Conservation (phyloP, 1,140 invertebrate genomes). For the Orchesella cincta region DNA sequence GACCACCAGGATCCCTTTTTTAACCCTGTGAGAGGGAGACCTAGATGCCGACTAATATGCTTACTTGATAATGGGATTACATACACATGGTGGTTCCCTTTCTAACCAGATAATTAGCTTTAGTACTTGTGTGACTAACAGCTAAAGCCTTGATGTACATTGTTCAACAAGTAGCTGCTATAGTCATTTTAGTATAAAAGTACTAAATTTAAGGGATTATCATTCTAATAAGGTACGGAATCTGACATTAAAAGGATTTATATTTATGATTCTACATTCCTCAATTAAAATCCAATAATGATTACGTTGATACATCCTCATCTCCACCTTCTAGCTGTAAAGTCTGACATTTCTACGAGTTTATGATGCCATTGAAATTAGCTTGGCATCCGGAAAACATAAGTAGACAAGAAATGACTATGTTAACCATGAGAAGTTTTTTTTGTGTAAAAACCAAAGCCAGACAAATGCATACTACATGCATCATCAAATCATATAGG, state of each 20-base stretch:
- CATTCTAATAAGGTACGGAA: neutral
- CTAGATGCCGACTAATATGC: neutral
- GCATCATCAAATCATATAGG: no score
- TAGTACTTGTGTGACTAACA: no score
- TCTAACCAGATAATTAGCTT: no score
- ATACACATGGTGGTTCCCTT: no score
- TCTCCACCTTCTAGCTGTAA: neutral
- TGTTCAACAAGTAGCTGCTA: no score
- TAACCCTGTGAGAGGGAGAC: constrained; percentile 37
- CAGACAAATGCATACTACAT: no score
- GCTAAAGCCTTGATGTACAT: no score
- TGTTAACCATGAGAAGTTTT: neutral
- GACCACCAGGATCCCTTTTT: neutral
- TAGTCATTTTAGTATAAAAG: no score
- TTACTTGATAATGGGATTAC: no score
- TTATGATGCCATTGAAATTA: neutral
- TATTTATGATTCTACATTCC: neutral
- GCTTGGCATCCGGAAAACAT: neutral
- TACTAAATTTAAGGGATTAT: no score
- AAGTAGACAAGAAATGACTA: neutral
- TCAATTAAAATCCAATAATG: constrained; percentile 12
- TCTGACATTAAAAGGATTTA: no score
- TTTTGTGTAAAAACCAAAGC: no score
- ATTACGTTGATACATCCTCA: constrained; percentile 1
- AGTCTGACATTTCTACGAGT: neutral